phyloP scores from a whole-genome alignment of 2,888 invertebrate genomes.

The Tethea ocularis region DNA sequence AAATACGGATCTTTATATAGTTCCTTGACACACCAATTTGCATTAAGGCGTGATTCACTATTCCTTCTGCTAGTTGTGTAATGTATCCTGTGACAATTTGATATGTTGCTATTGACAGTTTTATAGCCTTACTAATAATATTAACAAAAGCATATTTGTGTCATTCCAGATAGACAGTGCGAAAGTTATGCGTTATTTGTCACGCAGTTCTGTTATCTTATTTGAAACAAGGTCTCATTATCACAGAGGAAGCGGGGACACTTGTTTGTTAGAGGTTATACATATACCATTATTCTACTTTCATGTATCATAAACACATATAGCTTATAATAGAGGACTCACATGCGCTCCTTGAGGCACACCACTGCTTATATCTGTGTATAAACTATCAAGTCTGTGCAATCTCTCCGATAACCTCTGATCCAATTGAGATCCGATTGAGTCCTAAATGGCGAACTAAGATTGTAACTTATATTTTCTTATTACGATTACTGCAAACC shows the following conservation, averaged over 20 bases:
- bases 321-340: slow-evolving; percentile 22
- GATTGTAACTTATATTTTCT: slow-evolving; percentile 38
- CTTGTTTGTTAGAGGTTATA: slow-evolving; percentile 18
- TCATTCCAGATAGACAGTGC: slow-evolving; percentile 18
- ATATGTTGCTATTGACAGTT: not conserved
- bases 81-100: not conserved
- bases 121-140: not conserved
- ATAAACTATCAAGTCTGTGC: slow-evolving; percentile 43
- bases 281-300: slow-evolving; percentile 19
- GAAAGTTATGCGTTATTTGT: slow-evolving; percentile 7
- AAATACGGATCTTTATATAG: not conserved
- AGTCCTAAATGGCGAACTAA: slow-evolving; percentile 44
- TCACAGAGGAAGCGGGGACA: slow-evolving; percentile 12
- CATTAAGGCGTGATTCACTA: not conserved
- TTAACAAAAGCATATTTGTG: slow-evolving; percentile 19
- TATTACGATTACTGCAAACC: slow-evolving; percentile 3
- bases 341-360: slow-evolving; percentile 37
- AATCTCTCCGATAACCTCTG: slow-evolving; percentile 61
- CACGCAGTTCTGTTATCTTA: slow-evolving; percentile 10
- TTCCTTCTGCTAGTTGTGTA: not conserved
- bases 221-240: slow-evolving; percentile 10
- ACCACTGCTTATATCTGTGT: slow-evolving; percentile 25
- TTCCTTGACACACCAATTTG: slow-evolving; percentile 9
- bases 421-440: slow-evolving; percentile 44
- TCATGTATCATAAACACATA: slow-evolving; percentile 7